Evolutionary conservation across 2,888 invertebrate species (phyloP).

Genomic region (Allacma fusca): DNA sequence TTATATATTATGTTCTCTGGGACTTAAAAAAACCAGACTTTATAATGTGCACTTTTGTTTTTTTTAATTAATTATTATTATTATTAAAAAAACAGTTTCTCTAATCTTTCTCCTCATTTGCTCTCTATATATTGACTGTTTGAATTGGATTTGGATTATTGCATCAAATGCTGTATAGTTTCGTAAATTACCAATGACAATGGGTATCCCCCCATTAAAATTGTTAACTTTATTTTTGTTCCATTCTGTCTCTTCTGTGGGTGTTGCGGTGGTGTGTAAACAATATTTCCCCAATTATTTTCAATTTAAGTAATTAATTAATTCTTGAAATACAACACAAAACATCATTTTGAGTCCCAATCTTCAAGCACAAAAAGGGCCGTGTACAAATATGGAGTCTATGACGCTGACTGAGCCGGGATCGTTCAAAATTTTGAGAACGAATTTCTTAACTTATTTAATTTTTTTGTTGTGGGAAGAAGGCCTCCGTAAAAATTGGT

Average conservation of each 20-base stretch:
- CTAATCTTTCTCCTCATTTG: too few species aligned
- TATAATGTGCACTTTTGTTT: too few species aligned
- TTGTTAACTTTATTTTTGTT: constrained; percentile 31
- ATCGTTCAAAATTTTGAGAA: too few species aligned
- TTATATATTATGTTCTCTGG: too few species aligned
- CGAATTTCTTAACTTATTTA: too few species aligned
- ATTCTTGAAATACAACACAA: neutral
- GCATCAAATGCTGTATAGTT: neutral
- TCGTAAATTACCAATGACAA: neutral
- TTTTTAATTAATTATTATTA: neutral
- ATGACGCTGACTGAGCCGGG: too few species aligned
- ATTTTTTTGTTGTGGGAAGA: too few species aligned
- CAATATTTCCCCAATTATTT: constrained; percentile 23
- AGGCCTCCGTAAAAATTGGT: too few species aligned
- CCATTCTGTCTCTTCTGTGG: constrained; percentile 36
- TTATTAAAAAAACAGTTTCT: too few species aligned
- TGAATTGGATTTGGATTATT: neutral
- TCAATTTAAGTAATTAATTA: neutral
- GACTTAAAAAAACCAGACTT: too few species aligned
- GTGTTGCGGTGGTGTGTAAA: constrained; percentile 47
- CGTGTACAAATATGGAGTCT: too few species aligned
- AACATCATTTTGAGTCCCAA: neutral
- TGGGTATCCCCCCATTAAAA: constrained; percentile 24
- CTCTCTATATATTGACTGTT: neutral
- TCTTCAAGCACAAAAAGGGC: too few species aligned